Base-by-base conservation (phyloP, 2,113 vertebrate species). In the Struthio camelus region DNA sequence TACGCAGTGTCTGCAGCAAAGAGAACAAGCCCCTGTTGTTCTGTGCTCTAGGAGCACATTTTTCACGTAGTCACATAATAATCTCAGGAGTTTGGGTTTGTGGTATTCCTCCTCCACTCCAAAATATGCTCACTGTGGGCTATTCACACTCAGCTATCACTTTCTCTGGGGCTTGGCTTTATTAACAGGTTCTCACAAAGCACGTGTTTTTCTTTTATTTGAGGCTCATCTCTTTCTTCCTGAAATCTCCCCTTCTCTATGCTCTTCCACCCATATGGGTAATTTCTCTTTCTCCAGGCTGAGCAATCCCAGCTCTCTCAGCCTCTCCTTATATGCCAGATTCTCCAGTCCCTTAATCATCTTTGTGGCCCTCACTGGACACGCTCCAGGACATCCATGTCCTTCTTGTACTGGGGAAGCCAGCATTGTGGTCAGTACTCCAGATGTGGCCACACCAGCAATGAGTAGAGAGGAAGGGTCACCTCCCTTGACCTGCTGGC, bases 41-140 rank as follows among this genome's bases (percentile, higher is more conserved):
- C 32, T 79, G 51, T 40, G 36, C 61, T 34, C 65, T 6, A 23
- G 65, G 23, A 87, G 61, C 64, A 84, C 32, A 81, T 94, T 79
- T 94, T 91, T 91, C 84, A 76, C 18, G 24, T 23, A 32, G 25
- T 76, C 73, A 89, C 70, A 65, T 17, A 23, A 36, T 20, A 67
- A 61, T 59, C 61, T 72, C 61, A 61, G 42, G 66, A 72, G n/a
- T 51, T 11, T 69, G 40, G 48, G 48, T 34, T 50, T 76, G 51
- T 87, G 71, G 30, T 48, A 81, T 89, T 94, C 93, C 73, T 92
- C 91, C 65, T 76, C 89, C 81, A 36, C 62, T 78, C 38, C 66
- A 59, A 96, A 96, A 59, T 72, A 96, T 77, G 79, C 40, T 93
- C 59, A 11, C 40, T 2, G 72, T 92, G 86, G 94, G 77, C 56